Conservation (phyloP, 2,888 invertebrate genomes). For the Pterobdella sp. region DNA sequence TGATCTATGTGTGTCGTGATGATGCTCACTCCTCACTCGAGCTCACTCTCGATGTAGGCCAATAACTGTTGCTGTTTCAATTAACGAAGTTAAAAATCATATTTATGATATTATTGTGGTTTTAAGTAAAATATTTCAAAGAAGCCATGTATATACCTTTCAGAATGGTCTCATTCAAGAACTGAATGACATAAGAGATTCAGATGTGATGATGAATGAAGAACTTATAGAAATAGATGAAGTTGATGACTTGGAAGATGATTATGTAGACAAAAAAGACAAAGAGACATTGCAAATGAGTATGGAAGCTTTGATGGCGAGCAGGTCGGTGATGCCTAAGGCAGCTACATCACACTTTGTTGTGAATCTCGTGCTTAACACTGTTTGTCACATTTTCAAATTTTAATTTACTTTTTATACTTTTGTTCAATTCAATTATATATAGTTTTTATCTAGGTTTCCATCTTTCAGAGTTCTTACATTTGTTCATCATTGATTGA, state of each 20-base stretch:
- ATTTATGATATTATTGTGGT: too few species aligned
- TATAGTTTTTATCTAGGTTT: neutral
- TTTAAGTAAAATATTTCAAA: too few species aligned
- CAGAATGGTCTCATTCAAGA: neutral
- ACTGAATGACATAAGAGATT: neutral
- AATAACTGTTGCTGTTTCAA: neutral
- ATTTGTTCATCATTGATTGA: neutral
- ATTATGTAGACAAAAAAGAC: neutral
- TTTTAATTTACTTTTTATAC: neutral
- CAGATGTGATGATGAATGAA: neutral
- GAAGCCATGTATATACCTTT: too few species aligned
- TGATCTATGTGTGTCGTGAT: constrained; percentile 62
- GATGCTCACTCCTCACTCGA: constrained; percentile 58
- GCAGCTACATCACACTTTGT: too few species aligned
- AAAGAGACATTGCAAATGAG: neutral
- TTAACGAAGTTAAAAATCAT: too few species aligned
- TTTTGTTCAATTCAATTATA: neutral
- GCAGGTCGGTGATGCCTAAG: neutral
- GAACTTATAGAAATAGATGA: neutral
- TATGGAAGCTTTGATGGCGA: neutral
- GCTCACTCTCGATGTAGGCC: constrained; percentile 45
- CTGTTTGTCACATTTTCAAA: neutral
- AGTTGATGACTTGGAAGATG: constrained; percentile 5
- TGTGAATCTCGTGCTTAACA: too few species aligned
- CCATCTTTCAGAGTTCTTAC: neutral